phyloP scores from a whole-genome alignment of 1,140 invertebrate genomes.

The Dolichoris vasculosae region DNA sequence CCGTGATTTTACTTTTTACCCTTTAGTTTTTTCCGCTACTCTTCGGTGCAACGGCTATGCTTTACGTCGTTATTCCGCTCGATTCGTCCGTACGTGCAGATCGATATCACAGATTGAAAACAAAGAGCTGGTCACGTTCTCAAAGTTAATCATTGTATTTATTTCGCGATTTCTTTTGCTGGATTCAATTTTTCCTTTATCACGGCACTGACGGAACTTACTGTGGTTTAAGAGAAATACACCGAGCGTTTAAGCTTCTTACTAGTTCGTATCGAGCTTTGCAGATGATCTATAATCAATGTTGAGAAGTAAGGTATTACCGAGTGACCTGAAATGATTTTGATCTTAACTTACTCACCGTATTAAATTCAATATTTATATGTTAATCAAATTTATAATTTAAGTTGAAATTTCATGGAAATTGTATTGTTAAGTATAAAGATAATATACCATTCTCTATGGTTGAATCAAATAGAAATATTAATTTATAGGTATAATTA shows the following conservation, averaged over 20 bases:
- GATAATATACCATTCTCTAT: no score
- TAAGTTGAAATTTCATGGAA: no score
- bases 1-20: background rate
- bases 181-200: no score
- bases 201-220: background rate
- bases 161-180: background rate
- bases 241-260: background rate
- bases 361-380: no score
- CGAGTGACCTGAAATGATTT: no score
- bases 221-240: background rate
- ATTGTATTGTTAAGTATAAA: no score
- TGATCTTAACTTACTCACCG: no score
- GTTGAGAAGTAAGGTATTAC: no score
- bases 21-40: background rate
- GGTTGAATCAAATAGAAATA: no score
- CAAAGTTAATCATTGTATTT: background rate
- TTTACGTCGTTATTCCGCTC: conserved; percentile 5
- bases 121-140: background rate
- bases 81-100: background rate
- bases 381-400: no score
- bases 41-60: background rate
- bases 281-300: background rate
- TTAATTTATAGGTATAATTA: no score
- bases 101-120: background rate
- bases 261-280: background rate